Evolutionary conservation across 2,797 vertebrate species (phyloP).

Genomic region (Nyctalus aviator): DNA sequence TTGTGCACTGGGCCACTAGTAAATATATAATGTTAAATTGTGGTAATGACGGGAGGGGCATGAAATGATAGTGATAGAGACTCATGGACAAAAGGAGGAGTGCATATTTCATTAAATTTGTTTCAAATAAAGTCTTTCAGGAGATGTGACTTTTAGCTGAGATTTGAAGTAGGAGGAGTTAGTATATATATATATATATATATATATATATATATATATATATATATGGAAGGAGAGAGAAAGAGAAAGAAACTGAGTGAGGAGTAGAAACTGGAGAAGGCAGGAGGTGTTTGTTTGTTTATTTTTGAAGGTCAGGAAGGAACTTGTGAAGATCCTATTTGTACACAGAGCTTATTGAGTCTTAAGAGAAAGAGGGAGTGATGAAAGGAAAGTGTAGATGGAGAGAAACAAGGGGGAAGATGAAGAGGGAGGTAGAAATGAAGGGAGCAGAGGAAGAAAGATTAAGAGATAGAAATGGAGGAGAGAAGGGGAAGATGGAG

Average conservation of each 20-base stretch:
- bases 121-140: not conserved
- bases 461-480: not conserved
- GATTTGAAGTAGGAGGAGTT: not conserved
- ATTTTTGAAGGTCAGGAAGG: not conserved
- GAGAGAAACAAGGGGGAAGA: too few species aligned
- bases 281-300: not conserved
- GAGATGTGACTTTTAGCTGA: not conserved
- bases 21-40: not conserved
- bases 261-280: not conserved
- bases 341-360: not conserved
- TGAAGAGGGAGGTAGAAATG: not conserved
- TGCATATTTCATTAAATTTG: not conserved
- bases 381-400: not conserved
- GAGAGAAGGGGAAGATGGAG: not conserved
- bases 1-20: not conserved
- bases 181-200: too few species aligned
- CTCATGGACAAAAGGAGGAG: not conserved
- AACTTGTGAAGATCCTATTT: not conserved
- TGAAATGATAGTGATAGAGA: not conserved
- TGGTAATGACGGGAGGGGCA: not conserved
- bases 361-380: not conserved
- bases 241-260: not conserved
- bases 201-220: not conserved
- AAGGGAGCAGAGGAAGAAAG: not conserved
- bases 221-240: not conserved